Base-by-base conservation (phyloP, 2,888 invertebrate genomes). In the Rhogogaster chlorosoma region DNA sequence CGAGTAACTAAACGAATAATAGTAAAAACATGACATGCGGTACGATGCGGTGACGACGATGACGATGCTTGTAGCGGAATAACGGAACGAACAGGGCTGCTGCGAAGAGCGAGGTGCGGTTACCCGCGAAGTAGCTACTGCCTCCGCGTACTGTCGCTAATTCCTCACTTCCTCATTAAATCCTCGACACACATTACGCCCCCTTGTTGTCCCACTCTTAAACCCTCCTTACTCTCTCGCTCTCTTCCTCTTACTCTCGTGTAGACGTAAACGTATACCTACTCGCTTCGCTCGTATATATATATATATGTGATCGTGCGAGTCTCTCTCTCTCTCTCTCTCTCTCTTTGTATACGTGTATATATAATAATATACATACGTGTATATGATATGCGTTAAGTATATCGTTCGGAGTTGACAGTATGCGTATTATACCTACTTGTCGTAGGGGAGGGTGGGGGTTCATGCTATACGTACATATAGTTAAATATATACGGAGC, bases 101-200 rank as follows among this genome's bases (percentile, higher is more conserved):
- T 77, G 61, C 26, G 61, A 70, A n/a, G 32, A 29, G 29, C 36
- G 1, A 38, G 49, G 75, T 26, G n/a, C n/a, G 45, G 49, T 77
- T n/a, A 77, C 49, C 49, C 77, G 77, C 77, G 77, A 53, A 77
- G 77, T 7, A 18, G 53, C 22, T 77, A 38, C 70, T 70, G 86
- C 88, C 88, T 90, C 88, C 88, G 86, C 89, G 88, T 87, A 89
- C 67, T 88, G 88, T 89, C 88, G 91, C 91, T 93, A 93, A 93
- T 93, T 93, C 91, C 91, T 93, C 91, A 92, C 92, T 93, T 93
- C 93, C 93, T 93, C 93, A 93, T 93, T 93, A 93, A 92, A 92
- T 90, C 89, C 91, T 92, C 91, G 88, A 89, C 91, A 88, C 89
- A 87, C 88, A 90, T 91, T 91, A 91, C 89, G 90, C 87, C 90